A percentile compares a stretch with the other conserved stretches of the same genome.
Evolutionary conservation across 2,888 invertebrate genomes (phyloP).

Genomic region (Epinotia ramella): DNA sequence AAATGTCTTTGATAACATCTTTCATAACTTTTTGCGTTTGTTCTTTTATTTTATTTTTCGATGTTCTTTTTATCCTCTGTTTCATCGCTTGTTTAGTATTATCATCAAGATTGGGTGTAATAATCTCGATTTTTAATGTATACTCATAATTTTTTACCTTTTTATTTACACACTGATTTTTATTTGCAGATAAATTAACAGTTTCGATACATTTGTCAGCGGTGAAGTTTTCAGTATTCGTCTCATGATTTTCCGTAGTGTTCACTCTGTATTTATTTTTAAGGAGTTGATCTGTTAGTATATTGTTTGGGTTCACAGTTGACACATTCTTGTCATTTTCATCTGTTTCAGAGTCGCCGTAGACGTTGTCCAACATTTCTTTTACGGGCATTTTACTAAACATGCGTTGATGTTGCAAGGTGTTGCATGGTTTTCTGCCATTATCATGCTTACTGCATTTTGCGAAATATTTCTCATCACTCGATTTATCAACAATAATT

Average conservation of each 20-base stretch:
- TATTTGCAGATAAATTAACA: not conserved
- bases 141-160: conserved; percentile 10
- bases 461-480: no score
- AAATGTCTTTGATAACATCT: conserved; percentile 10
- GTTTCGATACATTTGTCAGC: not conserved
- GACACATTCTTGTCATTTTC: not conserved
- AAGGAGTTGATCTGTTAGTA: not conserved
- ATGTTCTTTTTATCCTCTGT: not conserved
- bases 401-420: not conserved
- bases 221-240: conserved; percentile 7
- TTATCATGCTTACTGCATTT: not conserved
- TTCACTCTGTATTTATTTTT: not conserved
- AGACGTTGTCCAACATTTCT: not conserved
- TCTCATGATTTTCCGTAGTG: not conserved
- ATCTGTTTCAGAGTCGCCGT: not conserved
- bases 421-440: not conserved
- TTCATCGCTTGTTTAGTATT: not conserved
- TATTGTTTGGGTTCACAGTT: not conserved
- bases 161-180: not conserved
- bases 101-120: not conserved
- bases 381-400: not conserved
- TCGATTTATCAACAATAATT: not conserved
- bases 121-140: conserved; percentile 14
- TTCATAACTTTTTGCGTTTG: not conserved
- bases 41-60: conserved; percentile 13